A percentile compares a stretch with the other conserved stretches of the same genome.
Evolutionary conservation across 2,888 invertebrate species (phyloP).

Genomic region (Acleris holmiana): DNA sequence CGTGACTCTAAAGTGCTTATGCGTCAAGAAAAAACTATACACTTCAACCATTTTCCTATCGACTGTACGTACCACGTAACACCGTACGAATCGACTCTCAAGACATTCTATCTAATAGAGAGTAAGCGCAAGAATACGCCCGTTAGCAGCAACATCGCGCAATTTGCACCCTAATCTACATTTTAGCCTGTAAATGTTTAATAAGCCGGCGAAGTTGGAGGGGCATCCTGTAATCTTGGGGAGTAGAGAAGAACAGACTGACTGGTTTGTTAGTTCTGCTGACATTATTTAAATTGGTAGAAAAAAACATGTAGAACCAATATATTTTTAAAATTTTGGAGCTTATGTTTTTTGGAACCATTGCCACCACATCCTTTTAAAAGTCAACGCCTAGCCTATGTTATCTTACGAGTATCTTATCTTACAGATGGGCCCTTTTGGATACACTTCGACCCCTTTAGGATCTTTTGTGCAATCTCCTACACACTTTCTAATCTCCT

Average conservation of each 20-base stretch:
- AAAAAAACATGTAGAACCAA: too few relatives aligned
- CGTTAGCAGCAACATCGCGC: slow-evolving; percentile 47
- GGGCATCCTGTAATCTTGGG: slow-evolving; percentile 53
- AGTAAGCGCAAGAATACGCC: slow-evolving; percentile 42
- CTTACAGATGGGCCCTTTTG: too few relatives aligned
- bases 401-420: too few relatives aligned
- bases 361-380: too few relatives aligned
- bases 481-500: too few relatives aligned
- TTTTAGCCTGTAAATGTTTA: slow-evolving; percentile 56
- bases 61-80: slow-evolving; percentile 13
- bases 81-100: slow-evolving; percentile 16
- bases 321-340: too few relatives aligned
- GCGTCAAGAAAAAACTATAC: too few relatives aligned
- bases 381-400: too few relatives aligned
- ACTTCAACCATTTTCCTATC: not conserved
- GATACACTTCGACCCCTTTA: too few relatives aligned
- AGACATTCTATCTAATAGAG: slow-evolving; percentile 26
- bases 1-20: too few relatives aligned
- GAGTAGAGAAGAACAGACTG: slow-evolving; percentile 31
- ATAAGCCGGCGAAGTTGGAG: slow-evolving; percentile 55
- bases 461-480: too few relatives aligned
- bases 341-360: too few relatives aligned
- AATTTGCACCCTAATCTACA: slow-evolving; percentile 62
- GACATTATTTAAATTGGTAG: not conserved
- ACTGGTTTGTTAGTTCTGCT: not conserved